Conservation (phyloP, 1,140 invertebrate genomes). For the Tribolium madens region DNA sequence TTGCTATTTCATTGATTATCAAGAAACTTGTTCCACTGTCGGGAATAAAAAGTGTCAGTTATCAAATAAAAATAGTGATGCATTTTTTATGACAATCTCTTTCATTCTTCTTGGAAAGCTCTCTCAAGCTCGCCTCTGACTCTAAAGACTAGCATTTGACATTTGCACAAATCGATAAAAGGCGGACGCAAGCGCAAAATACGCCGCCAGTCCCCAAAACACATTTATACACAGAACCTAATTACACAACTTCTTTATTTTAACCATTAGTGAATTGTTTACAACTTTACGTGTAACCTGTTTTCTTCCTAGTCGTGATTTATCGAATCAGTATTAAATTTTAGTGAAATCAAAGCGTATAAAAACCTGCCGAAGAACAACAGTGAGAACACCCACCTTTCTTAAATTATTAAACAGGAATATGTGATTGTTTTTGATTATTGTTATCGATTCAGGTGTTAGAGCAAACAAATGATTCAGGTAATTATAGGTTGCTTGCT, state of each 20-base stretch:
- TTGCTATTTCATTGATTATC: no score
- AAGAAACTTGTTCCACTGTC: no score
- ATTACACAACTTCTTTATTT: conserved; percentile 37
- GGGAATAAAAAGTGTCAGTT: no score
- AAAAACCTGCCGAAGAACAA: background rate
- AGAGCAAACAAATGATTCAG: conserved; percentile 36
- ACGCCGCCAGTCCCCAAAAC: background rate
- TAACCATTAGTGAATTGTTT: conserved; percentile 40
- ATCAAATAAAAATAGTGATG: no score
- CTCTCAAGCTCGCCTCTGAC: background rate
- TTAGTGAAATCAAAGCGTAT: conserved; percentile 17
- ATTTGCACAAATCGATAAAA: conserved; percentile 28
- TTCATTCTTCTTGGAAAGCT: background rate
- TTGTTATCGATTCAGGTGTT: background rate
- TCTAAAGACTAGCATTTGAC: background rate
- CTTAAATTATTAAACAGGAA: background rate
- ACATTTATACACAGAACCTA: conserved; percentile 14
- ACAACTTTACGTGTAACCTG: conserved; percentile 16
- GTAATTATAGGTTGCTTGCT: background rate
- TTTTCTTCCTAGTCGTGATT: conserved; percentile 32
- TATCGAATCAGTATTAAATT: conserved; percentile 7
- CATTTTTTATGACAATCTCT: background rate
- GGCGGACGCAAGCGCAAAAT: conserved; percentile 23
- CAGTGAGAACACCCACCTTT: background rate
- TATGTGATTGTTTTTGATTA: conserved; percentile 19